Base-by-base conservation (phyloP, 2,888 invertebrate genomes). In the Cetonia aurata region DNA sequence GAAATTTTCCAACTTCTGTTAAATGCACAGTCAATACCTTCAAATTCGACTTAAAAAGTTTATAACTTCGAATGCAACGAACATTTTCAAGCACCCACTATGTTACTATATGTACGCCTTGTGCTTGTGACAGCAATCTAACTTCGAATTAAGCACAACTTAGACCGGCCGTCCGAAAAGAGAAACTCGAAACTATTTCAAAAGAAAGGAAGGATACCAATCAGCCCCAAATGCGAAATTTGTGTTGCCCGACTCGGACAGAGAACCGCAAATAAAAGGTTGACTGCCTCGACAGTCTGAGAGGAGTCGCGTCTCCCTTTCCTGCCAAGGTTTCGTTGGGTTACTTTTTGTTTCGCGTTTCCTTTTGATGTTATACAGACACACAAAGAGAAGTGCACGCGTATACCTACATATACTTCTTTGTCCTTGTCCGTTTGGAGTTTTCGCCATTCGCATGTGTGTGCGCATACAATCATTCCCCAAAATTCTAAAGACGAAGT, bases 341-440 rank as follows among this genome's bases (percentile, higher is more conserved):
- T 60, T 60, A 6, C 37, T 60, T 46, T 44, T 65, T 41, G 62
- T 65, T 50, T 52, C 37, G 17, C 62, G 50, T 65, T 65, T 65
- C 62, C 50, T 50, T 65, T 65, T 65, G 62, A 65, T 65, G 62
- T 65, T 65, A 31, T 56, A 37, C 37, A 46, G 15, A 65, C n/a
- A n/a, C 17, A 41, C 37, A 9, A 0, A 37, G n/a, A 55, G 17
- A 57, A 25, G n/a, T 1, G 8, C 59, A 31, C n/a, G 37, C 6
- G 10, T 9, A 37, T 37, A 37, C 6, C 1, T 3, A 48, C 33
- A 50, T 37, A 65, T 65, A 15, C 33, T 17, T 13, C n/a, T 9
- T 15, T 17, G 6, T 50, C 17, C 15, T 15, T 41, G n/a, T 50
- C 17, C 17, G 48, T 46, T 17, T 19, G 19, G 13, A 50, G 9